Percentiles rank a stretch among this genome's conserved stretches.
These are phyloP conservation scores for Pelvicachromis taeniatus DNA, from an alignment of 2,113 vertebrate genomes.

Conservation along the genomic window DNA sequence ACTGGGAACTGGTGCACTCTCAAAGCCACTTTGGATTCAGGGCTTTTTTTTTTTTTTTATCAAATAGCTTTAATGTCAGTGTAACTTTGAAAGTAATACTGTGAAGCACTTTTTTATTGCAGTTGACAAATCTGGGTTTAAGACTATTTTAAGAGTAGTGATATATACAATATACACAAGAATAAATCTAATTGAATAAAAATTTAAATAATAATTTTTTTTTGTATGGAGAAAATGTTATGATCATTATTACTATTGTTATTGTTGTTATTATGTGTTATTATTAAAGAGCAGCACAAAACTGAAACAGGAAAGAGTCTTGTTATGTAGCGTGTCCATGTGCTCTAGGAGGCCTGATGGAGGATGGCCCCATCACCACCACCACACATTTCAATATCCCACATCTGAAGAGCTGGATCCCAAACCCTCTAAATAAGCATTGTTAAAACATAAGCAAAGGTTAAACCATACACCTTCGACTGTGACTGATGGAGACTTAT, in stretches of 20 bases:
- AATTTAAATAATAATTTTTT: not conserved
- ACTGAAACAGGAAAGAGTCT: not conserved
- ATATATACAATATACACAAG: not conserved
- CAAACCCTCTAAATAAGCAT: not conserved
- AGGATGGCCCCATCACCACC: not conserved
- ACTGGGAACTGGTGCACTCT: not conserved
- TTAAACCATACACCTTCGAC: not conserved
- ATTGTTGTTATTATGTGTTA: not conserved
- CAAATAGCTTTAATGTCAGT: not conserved
- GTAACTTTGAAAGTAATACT: not conserved
- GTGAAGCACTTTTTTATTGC: not conserved
- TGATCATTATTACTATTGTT: not conserved
- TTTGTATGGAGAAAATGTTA: not conserved
- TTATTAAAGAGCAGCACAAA: not conserved
- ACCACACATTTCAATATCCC: no score
- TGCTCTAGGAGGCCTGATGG: not conserved
- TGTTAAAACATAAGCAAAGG: not conserved
- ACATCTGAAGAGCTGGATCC: not conserved
- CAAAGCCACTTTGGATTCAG: not conserved
- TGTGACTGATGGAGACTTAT: slow-evolving; percentile 19
- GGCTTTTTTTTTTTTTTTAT: not conserved
- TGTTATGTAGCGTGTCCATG: not conserved
- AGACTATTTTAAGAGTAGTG: not conserved
- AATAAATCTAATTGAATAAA: not conserved
- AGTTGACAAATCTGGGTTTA: not conserved